Conservation (phyloP, 37 sponge, comb jelly and placozoan genomes). For the Tethya wilhelma region DNA sequence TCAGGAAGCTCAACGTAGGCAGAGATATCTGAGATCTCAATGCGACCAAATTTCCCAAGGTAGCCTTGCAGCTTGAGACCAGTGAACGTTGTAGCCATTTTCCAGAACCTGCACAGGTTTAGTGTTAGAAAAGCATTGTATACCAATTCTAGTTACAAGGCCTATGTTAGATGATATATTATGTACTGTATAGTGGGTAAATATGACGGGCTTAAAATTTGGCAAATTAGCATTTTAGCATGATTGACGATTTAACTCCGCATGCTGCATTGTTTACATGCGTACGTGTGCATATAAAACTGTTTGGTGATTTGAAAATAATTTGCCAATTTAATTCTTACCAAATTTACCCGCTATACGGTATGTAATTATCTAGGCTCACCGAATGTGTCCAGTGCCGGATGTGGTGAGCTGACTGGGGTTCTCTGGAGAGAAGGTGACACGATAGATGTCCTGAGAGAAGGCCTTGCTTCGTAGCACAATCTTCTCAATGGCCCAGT, state of each 20-base stretch:
- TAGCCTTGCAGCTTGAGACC: slow-evolving; percentile 98
- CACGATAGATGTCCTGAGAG: slow-evolving; percentile 96
- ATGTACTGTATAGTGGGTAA: not conserved
- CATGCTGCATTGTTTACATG: too few species aligned
- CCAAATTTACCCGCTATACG: too few species aligned
- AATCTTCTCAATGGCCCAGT: slow-evolving; percentile 93
- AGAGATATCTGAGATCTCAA: slow-evolving; percentile 91
- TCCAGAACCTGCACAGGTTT: slow-evolving; percentile 93
- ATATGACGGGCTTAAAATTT: too few species aligned
- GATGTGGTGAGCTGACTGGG: slow-evolving; percentile 96
- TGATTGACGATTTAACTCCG: too few species aligned
- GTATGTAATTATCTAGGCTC: too few species aligned
- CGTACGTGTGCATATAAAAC: not conserved
- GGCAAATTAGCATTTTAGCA: too few species aligned
- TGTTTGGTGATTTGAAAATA: not conserved
- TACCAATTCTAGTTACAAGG: too few species aligned
- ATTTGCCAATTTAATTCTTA: too few species aligned
- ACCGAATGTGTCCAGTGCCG: slow-evolving; percentile 96
- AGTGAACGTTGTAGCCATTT: slow-evolving; percentile 98
- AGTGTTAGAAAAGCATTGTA: not conserved
- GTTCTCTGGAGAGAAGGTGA: slow-evolving; percentile 95
- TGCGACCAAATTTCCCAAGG: slow-evolving; percentile 96
- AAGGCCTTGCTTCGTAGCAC: slow-evolving; percentile 95
- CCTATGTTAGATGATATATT: not conserved
- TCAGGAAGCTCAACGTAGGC: slow-evolving; percentile 99